These are phyloP conservation scores for Grammomys dolichurus DNA, from an alignment of 2,113 vertebrate species.

Conservation along the genomic window DNA sequence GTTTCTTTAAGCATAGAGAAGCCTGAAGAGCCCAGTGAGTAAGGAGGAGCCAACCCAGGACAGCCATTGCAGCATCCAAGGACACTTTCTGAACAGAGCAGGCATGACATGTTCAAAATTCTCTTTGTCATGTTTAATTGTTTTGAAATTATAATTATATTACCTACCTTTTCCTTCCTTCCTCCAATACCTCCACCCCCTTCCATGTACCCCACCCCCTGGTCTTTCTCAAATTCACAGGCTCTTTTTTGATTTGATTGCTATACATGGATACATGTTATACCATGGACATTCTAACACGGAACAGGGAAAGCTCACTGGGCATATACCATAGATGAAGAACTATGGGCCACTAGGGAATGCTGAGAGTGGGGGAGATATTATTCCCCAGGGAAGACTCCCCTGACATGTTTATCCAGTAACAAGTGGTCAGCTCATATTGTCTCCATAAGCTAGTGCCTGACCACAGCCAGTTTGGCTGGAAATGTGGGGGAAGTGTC, in stretches of 20 bases:
- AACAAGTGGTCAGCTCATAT: not conserved
- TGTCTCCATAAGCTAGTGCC: not conserved
- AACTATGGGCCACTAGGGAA: not conserved
- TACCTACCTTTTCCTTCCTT: not conserved
- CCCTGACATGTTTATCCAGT: not conserved
- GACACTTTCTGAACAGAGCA: not conserved
- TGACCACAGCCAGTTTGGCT: not conserved
- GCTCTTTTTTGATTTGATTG: not conserved
- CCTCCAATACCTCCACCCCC: not conserved
- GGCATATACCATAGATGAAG: not conserved
- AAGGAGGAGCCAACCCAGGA: not conserved
- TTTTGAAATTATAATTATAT: not conserved
- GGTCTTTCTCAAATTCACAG: not conserved
- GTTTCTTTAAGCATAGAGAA: not conserved
- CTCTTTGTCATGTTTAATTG: not conserved
- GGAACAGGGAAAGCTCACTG: not conserved
- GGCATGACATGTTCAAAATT: not conserved
- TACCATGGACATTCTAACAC: not conserved
- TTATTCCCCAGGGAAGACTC: not conserved
- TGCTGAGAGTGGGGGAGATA: not conserved
- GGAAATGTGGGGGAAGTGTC: not conserved
- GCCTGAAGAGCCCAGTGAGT: too few relatives aligned
- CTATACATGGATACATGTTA: too few relatives aligned
- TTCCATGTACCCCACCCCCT: not conserved
- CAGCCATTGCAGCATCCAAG: not conserved